Base-by-base conservation (phyloP, 2,888 invertebrate species). In the Syrista parreyssii region DNA sequence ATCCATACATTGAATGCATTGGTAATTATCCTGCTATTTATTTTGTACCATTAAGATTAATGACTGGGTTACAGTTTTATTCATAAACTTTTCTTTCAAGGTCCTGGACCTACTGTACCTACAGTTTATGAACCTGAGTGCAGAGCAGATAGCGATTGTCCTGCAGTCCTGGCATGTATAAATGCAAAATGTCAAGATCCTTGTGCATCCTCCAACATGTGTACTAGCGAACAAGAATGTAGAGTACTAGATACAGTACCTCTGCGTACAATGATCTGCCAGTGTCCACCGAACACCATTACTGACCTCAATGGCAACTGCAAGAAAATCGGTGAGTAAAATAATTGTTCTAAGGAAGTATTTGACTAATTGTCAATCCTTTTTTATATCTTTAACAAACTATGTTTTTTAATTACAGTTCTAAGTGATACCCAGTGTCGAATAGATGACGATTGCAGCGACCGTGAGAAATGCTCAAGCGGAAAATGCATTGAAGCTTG, bases 401-500 rank as follows among this genome's bases (percentile, higher is more conserved):
- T 55, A 9, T 55, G 23, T 55, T 40, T 23, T 31, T 71, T 23
- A 12, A 33, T 33, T 71, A 15, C 71, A 71, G 71, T 23, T 31
- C 15, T 23, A 73, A 76, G 23, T 12, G 78, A 81, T 3, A 82
- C 81, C 0, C 80, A 82, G 40, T 86, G 85, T 68, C 93, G 94
- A 75, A 92, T 92, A 0, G 96, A 97, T 90, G 92, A 94, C 1
- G 97, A 98, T 82, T 98, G 98, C 88, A 92, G 93, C 11, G 94
- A 95, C 80, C 92, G 94, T 0, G 96, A 97, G 86, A 94, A 95
- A 81, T 98, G 97, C 88, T 93, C 95, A 55, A 93, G 94, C 75
- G 96, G 96, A 84, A 93, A 92, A 77, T 98, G 97, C 89, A 92
- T 96, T 11, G 95, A 96, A 78, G 97, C 97, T 9, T 98, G 98